Evolutionary conservation across 2,888 invertebrate genomes (phyloP), one percentile per base, ranked within the genome.

Genomic region (Deladenus siricidicola): DNA sequence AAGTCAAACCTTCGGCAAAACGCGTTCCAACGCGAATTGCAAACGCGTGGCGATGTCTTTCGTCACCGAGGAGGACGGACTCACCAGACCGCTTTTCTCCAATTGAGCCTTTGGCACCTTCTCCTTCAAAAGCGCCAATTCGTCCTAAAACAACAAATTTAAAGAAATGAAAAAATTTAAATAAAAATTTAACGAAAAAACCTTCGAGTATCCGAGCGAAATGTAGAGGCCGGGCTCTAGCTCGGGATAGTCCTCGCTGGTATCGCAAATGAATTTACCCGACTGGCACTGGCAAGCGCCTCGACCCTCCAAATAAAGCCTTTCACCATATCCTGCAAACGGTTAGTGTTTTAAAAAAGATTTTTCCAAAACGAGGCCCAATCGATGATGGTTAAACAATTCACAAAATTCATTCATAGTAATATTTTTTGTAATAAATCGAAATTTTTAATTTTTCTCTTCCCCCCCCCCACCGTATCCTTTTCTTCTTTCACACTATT

Each of bases 221-320:
- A 76, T 53, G 57, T 76, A 76, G 29, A 76, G 66, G 3, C 70
- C 70, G 23, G 75, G 72, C 29, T 68, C 68, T 39, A 69, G 52
- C 26, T 73, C 68, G 2, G 69, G 69, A 51, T 64, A 48, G 34
- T 70, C 67, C 51, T 68, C 70, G 2, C 68, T 56, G 24, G 68
- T 58, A 30, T 78, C 76, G 57, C 76, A 76, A 14, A 78, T 70
- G 53, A 76, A 76, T 44, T 62, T 47, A 0, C 68, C 70, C 8
- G 64, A 62, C 43, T 71, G 72, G 64, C 77, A 77, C 44, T 68
- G 68, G 57, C 77, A 77, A 2, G 77, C 72, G 0, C 77, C 77
- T 14, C 77, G 68, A 28, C 65, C 69, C 47, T 74, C 71, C 29
- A 78, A 56, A 60, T 70, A 75, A 1, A 77, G 63, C 24, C 72